Base-by-base conservation (phyloP, 2,888 invertebrate species). In the Polyommatus icarus region DNA sequence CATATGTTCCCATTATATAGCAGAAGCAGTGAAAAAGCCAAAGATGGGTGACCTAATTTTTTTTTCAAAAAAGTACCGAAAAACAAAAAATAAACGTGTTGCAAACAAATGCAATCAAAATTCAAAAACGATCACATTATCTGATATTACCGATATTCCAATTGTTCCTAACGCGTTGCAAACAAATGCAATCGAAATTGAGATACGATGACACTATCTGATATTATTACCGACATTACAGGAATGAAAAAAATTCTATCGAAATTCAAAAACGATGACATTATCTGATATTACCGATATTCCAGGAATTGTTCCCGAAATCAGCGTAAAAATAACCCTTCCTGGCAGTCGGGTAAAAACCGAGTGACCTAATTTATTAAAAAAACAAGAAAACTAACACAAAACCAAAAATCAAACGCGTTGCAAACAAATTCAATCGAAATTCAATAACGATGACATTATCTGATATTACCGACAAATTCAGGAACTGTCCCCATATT, bases 401-500 rank as follows among this genome's bases (percentile, higher is more conserved):
- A n/a, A n/a, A n/a, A n/a, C n/a, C n/a, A n/a, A n/a, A n/a, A n/a
- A n/a, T n/a, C n/a, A n/a, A 40, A 3, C 10, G 6, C 6, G 67
- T 72, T 10, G 71, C 71, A 72, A 32, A n/a, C 61, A 61, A 67
- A 46, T 76, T 15, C 20, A 67, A 71, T 77, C 50, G 32, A 73
- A 57, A 40, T 71, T 72, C 80, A 61, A 76, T 32, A 24, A 54
- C 72, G 61, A 76, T 76, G 79, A 78, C 67, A 20, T 67, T 71
- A 81, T 79, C 78, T 46, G 78, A 78, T 78, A 78, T 78, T 76
- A 76, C 78, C 78, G 78, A 78, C 76, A 79, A n/a, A n/a, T 82
- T 83, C 82, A 83, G 84, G 84, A 84, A 83, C 82, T 80, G 81
- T 77, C 79, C 80, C 77, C 79, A n/a, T n/a, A n/a, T n/a, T n/a